Conservation (phyloP, 2,888 invertebrate species). For the Pachycephus smyrnensis region DNA sequence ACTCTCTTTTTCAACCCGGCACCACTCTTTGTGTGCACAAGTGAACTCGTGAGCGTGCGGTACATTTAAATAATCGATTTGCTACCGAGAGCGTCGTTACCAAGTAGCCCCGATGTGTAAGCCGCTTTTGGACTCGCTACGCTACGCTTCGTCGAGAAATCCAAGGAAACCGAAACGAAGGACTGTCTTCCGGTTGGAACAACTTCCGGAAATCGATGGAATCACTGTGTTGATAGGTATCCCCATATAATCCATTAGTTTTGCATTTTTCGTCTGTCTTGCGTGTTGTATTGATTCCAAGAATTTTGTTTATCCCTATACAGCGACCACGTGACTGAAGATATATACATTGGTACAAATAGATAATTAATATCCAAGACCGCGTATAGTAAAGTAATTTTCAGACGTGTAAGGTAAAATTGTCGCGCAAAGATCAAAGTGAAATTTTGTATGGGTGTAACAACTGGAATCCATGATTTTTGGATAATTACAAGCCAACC, state of each 20-base stretch:
- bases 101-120: background rate
- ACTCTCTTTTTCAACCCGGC: constrained; percentile 24
- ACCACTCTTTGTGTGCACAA: constrained; percentile 37
- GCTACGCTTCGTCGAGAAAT: background rate
- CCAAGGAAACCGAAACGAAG: background rate
- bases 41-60: constrained; percentile 22
- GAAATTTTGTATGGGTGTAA: background rate
- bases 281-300: background rate
- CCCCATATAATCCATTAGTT: background rate
- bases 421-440: background rate
- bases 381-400: background rate
- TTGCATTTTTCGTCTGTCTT: background rate
- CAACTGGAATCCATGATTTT: constrained; percentile 40
- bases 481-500: constrained; percentile 62
- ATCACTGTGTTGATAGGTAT: background rate
- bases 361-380: background rate
- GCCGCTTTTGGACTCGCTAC: background rate
- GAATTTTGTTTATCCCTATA: background rate
- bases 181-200: background rate
- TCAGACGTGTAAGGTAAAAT: background rate
- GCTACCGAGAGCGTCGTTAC: constrained; percentile 21
- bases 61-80: constrained; percentile 49
- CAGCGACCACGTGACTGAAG: background rate
- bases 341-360: too few species aligned
- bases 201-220: background rate